Evolutionary conservation across 2,797 vertebrate species (phyloP), one percentile per base, ranked within the genome.

Genomic region (Gymnodraco acuticeps): DNA sequence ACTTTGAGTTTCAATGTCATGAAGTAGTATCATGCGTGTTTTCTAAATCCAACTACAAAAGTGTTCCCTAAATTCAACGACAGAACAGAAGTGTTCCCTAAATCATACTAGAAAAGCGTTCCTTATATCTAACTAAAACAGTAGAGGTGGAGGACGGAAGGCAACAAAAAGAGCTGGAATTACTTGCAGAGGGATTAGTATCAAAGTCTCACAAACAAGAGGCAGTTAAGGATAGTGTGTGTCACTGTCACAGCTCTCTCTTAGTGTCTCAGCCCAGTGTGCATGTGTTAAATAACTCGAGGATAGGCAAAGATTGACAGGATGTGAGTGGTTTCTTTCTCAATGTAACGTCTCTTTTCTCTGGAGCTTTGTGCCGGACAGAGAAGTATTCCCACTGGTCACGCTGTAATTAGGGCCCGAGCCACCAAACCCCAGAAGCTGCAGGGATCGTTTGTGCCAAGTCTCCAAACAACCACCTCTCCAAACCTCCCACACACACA

Each of bases 351-450:
- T 59, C 42, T 75, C 46, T 66, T 83, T 72, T 75, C 80, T 77
- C 78, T 65, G 27, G 59, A 55, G 64, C 64, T 86, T 82, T 75
- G 71, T 81, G 76, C 56, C 63, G 67, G 58, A 70, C 78, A 74
- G 75, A 83, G 48, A 77, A 64, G 74, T 69, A 81, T 90, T 88
- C 88, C 75, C 86, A 70, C 56, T 51, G 79, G 86, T 86, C 86
- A 83, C 51, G 65, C 85, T 85, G 81, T 80, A 93, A 93, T 92
- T 92, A 92, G 82, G 90, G 81, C 86, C 78, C 46, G 52, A 70
- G 81, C 87, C 83, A 66, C 76, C 71, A 77, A 84, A 83, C 82
- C 83, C 60, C 75, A 75, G 47, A 83, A 69, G 70, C 82, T 79
- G 75, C 54, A 56, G 66, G 38, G 14, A 73, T 81, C 65, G 20